Evolutionary conservation across 2,113 vertebrate species (phyloP).

Genomic region (Eulacestoma nigropectus): DNA sequence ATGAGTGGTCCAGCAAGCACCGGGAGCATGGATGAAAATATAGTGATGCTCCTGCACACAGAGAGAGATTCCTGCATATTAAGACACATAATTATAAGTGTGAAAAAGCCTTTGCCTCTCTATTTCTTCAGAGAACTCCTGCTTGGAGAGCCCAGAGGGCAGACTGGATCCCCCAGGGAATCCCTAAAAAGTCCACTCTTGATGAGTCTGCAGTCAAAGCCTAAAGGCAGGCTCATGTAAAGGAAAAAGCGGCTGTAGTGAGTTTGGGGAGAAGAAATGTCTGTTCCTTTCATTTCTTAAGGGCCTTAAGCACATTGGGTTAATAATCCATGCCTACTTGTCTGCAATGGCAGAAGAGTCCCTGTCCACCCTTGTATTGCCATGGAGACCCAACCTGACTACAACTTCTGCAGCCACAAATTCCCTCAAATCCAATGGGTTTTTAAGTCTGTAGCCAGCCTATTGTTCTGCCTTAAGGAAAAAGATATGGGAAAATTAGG

Average conservation of each 20-base stretch:
- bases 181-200: not conserved
- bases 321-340: not conserved
- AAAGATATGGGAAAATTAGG: not conserved
- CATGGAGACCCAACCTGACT: not conserved
- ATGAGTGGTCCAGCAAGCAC: not conserved
- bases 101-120: not conserved
- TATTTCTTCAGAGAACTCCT: not conserved
- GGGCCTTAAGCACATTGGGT: not conserved
- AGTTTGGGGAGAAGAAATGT: not conserved
- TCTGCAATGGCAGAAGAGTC: not conserved
- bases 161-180: not conserved
- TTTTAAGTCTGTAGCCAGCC: not conserved
- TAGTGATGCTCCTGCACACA: not conserved
- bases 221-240: not conserved
- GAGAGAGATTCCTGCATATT: not conserved
- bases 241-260: not conserved
- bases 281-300: not conserved
- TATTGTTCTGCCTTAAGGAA: not conserved
- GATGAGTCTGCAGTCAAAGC: not conserved
- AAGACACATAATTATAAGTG: not conserved
- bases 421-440: not conserved
- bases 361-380: not conserved
- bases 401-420: not conserved
- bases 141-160: not conserved
- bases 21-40: not conserved